These are phyloP conservation scores for Petrocephalus zakoni DNA, from an alignment of 2,113 vertebrate genomes.

Conservation along the genomic window DNA sequence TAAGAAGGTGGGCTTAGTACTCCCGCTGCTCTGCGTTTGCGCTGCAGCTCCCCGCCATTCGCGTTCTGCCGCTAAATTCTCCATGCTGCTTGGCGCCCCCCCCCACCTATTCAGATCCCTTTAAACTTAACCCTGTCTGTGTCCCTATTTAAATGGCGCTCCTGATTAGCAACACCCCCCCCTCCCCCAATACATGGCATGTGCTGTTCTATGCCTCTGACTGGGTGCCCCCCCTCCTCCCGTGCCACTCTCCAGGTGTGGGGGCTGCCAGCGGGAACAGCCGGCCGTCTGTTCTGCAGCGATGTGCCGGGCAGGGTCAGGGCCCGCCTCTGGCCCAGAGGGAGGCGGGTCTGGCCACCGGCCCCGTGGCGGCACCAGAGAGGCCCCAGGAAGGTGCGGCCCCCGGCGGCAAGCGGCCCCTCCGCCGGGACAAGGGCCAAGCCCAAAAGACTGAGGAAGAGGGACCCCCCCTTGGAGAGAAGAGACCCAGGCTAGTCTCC, in stretches of 20 bases:
- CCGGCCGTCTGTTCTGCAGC: slow-evolving; percentile 34
- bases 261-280: slow-evolving; percentile 21
- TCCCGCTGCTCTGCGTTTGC: background rate
- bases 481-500: slow-evolving; percentile 56
- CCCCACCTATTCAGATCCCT: background rate
- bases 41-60: background rate
- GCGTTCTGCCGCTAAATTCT: slow-evolving; percentile 1
- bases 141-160: background rate
- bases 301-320: slow-evolving; percentile 23
- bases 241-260: slow-evolving; percentile 29
- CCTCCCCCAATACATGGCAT: background rate
- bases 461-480: slow-evolving; percentile 61
- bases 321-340: slow-evolving; percentile 5
- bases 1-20: background rate
- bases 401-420: slow-evolving; percentile 65
- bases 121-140: background rate
- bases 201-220: background rate
- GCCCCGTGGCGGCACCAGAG: background rate
- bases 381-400: slow-evolving; percentile 42
- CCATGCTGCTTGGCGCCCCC: background rate
- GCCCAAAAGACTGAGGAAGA: slow-evolving; percentile 58
- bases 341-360: slow-evolving; percentile 16
- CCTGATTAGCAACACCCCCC: background rate
- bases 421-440: slow-evolving; percentile 49
- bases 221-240: background rate